Evolutionary conservation across 2,797 vertebrate species (phyloP), one percentile per base, ranked within the genome.

Genomic region (Glossophaga mutica): DNA sequence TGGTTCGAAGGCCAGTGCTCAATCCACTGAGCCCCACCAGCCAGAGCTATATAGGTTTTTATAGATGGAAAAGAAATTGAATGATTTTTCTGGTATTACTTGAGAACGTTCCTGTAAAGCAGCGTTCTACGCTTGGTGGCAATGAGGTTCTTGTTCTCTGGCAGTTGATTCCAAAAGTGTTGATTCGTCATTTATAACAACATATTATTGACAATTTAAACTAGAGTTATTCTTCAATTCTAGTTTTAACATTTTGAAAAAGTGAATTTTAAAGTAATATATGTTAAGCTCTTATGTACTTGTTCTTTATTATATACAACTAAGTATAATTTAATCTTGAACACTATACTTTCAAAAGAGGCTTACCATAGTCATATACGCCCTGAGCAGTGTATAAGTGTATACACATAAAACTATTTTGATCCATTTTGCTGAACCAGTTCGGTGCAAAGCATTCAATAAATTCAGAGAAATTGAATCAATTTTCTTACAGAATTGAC

Each of bases 181-280:
- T 59, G 57, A 78, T 68, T 52, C 18, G 59, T 77, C 15, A 21
- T 94, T 87, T 86, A 86, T 62, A 83, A 26, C 24, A 77, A 37
- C 37, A 71, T 70, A 19, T 0, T 37, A 71, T 39, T 94, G 76
- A 59, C 6, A 84, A 67, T 77, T 82, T 78, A 71, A 82, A 44
- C 16, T 77, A 2, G 2, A 91, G 26, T 59, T 57, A 78, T 87
- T 87, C 29, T 68, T 82, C 44, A 79, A 68, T 81, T 76, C 9
- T 68, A 44, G 34, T 81, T 94, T 73, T 76, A 91, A 85, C 62
- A 79, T 78, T 70, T 93, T 62, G 6, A 87, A 93, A 87, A 89
- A 32, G 15, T 50, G 19, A 90, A 96, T 71, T 92, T 81, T 77
- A 65, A 55, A 48, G 39, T 59, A 85, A 48, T 46, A 48, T 4